A percentile compares a stretch with the other conserved stretches of the same genome.
phyloP scores from a whole-genome alignment of 2,797 vertebrate species.

The Coccyzus lansbergi region DNA sequence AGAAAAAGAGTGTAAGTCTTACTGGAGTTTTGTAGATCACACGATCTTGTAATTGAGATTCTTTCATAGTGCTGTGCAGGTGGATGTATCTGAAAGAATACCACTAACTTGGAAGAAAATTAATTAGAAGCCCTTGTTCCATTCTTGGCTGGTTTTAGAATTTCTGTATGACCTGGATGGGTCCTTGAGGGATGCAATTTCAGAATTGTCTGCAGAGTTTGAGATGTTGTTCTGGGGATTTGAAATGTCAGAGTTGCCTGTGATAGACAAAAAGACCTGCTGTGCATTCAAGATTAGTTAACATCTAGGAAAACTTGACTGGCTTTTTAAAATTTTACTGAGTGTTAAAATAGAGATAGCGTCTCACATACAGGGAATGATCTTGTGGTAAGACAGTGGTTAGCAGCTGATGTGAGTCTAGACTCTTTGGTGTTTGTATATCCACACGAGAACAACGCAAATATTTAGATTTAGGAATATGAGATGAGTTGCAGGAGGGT shows the following conservation, averaged over 20 bases:
- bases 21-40: background rate
- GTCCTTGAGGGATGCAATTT: background rate
- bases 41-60: background rate
- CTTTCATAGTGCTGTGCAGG: fast-evolving
- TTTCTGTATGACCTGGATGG: background rate
- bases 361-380: fast-evolving
- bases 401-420: background rate
- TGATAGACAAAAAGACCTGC: background rate
- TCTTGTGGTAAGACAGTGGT: background rate
- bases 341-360: background rate
- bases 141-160: background rate
- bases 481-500: background rate
- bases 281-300: background rate
- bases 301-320: background rate
- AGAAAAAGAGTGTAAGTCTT: fast-evolving
- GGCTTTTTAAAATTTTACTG: background rate
- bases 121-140: background rate
- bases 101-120: background rate
- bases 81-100: background rate
- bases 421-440: background rate
- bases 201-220: background rate
- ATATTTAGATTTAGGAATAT: background rate
- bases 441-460: background rate
- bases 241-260: background rate
- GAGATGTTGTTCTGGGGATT: background rate